Evolutionary conservation across 1,140 invertebrate genomes (phyloP).

Genomic region (Coelopa frigida): DNA sequence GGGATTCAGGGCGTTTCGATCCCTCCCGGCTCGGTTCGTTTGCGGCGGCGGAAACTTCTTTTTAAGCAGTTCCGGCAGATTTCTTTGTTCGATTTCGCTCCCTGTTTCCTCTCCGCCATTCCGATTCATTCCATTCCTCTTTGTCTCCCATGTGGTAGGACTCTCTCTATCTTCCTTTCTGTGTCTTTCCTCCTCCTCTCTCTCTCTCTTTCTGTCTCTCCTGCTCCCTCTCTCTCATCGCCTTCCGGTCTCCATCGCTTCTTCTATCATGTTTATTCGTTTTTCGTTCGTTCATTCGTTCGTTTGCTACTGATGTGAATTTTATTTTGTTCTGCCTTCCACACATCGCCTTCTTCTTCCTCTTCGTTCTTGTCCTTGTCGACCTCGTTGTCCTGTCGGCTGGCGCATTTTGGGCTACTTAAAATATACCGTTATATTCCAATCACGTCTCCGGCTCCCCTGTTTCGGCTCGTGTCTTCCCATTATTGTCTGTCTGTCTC

Average conservation of each 20-base stretch:
- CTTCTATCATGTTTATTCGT: no score
- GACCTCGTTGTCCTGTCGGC: constrained; percentile 14
- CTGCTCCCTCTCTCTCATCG: not conserved
- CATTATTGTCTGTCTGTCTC: constrained; percentile 6
- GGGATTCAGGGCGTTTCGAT: no score
- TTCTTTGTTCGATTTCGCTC: no score
- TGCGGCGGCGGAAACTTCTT: no score
- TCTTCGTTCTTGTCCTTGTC: constrained; percentile 18
- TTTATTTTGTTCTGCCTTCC: constrained; percentile 25
- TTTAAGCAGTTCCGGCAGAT: no score
- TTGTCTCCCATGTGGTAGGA: constrained; percentile 2
- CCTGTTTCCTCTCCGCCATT: no score
- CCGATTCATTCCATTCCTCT: constrained; percentile 17
- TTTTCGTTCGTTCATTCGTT: constrained; percentile 1
- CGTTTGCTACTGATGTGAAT: constrained; percentile 28
- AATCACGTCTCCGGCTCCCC: constrained; percentile 26
- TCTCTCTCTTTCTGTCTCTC: not conserved
- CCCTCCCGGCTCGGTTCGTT: no score
- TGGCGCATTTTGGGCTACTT: constrained; percentile 28
- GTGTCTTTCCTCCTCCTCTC: not conserved
- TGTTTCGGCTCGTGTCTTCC: not conserved
- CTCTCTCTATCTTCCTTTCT: not conserved
- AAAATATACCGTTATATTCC: constrained; percentile 38
- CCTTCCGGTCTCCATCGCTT: no score
- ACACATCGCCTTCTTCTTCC: not conserved